Base-by-base conservation (phyloP, 1,140 invertebrate genomes). In the Sminthurinus signatus region DNA sequence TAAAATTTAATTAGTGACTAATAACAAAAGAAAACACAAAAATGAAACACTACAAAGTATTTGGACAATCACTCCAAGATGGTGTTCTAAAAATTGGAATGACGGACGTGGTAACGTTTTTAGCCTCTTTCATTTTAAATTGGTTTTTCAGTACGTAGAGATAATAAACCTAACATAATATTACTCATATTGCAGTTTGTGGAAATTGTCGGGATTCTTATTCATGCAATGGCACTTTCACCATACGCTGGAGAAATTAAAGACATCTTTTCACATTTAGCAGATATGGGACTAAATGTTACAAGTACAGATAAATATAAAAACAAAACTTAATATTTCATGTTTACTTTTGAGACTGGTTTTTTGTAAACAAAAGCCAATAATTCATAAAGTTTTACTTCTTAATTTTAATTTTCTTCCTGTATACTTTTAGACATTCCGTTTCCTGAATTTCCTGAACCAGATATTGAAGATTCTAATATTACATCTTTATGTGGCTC, bases 1-100 rank as follows among this genome's bases (percentile, higher is more conserved):
- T n/a, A n/a, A n/a, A n/a, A n/a, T n/a, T n/a, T n/a, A n/a, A n/a
- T n/a, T n/a, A n/a, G n/a, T n/a, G n/a, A n/a, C n/a, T n/a, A n/a
- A n/a, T n/a, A n/a, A n/a, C n/a, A n/a, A n/a, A n/a, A n/a, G n/a
- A n/a, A 36, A 15, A 36, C 32, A 36, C 32, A 46, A 46, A 14
- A 23, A 52, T 52, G 50, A 52, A 28, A 19, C 50, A 52, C 50
- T 52, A 52, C 50, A 25, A 29, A 29, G 27, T 52, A 5, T 52
- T 52, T 52, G 50, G 50, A 12, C 4, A 28, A 8, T 52, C 50
- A 4, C 50, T 52, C 8, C 21, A 31, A 10, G 12, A 25, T 10
- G 50, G 50, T 5, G 3, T 27, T 12, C 25, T 4, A 27, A 52
- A 52, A 27, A 29, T 52, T 19, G 28, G 50, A 5, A 23, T 23